Evolutionary conservation across 2,113 vertebrate genomes (phyloP).

Genomic region (Dromaius novaehollandiae): DNA sequence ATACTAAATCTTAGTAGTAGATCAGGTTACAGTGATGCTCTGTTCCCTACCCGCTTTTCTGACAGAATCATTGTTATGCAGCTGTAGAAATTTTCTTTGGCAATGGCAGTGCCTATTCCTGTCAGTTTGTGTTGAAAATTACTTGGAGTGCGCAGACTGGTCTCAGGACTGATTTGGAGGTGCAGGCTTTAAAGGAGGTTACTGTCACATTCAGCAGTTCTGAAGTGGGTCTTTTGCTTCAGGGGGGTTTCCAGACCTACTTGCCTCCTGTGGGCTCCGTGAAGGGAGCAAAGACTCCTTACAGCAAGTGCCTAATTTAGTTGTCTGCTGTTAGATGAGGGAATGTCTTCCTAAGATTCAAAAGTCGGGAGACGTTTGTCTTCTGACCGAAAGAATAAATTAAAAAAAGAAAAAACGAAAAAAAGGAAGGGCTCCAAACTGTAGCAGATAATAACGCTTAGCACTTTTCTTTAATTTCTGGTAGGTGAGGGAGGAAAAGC

Average conservation of each 20-base stretch:
- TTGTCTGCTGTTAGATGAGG: background rate
- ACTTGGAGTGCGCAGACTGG: background rate
- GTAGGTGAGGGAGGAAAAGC: background rate
- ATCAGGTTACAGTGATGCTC: background rate
- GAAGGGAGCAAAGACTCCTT: background rate
- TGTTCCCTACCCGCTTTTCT: background rate
- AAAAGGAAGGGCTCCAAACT: background rate
- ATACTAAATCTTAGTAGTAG: background rate
- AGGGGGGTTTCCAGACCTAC: background rate
- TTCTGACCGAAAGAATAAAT: background rate
- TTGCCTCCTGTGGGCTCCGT: background rate
- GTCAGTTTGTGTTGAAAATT: background rate
- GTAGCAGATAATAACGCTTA: background rate
- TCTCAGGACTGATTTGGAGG: background rate
- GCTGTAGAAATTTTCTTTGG: background rate
- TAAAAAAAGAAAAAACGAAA: background rate
- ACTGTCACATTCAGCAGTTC: background rate
- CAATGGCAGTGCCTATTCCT: background rate
- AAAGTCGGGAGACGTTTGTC: background rate
- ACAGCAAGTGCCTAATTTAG: background rate
- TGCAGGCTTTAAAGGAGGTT: background rate
- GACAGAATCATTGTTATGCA: background rate
- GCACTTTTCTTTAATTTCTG: background rate
- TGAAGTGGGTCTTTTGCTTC: background rate
- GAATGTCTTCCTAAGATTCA: background rate